Evolutionary conservation across 2,888 invertebrate genomes (phyloP), one percentile per base, ranked within the genome.

Genomic region (Euplexia lucipara): DNA sequence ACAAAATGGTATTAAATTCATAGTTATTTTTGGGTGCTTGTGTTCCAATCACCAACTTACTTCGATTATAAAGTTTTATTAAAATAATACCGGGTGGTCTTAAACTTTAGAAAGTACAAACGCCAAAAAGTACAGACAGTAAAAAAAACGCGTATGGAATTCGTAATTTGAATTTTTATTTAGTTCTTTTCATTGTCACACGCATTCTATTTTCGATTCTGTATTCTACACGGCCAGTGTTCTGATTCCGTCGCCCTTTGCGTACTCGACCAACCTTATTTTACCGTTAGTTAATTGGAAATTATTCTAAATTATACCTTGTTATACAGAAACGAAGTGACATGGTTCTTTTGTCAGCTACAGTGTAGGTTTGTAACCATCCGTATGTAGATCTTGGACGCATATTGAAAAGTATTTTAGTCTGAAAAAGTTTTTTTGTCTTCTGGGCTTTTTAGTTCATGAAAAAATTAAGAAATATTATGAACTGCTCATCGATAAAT

Each of bases 161-260:
- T 78, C 79, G 62, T 67, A 81, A 81, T 80, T 81, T 79, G 76
- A 81, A 81, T 74, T 68, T 78, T 73, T 78, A 74, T 76, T 81
- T 78, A 68, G 61, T 81, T 81, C 52, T 79, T 81, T 81, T 81
- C 81, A 81, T 81, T 80, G 80, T 80, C 80, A 80, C 79, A 68
- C 62, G 67, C 79, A 76, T 79, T 81, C 80, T 80, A 81, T 80
- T 81, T 81, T 76, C 54, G 62, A 74, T 78, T n/a, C 66, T 74
- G 79, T 81, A 79, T 79, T 79, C 79, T 66, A 64, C 64, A 81
- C 68, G 47, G 70, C 68, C 81, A 78, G 70, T 69, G 79, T 68
- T 73, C 75, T 47, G 73, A 66, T 75, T 78, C 62, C 52, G 62
- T 70, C 72, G 79, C 72, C 75, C 81, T 72, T 77, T 70, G 54